A percentile compares a stretch with the other conserved stretches of the same genome.
Evolutionary conservation across 1,140 invertebrate genomes (phyloP).

Genomic region (Megalonaias nervosa): DNA sequence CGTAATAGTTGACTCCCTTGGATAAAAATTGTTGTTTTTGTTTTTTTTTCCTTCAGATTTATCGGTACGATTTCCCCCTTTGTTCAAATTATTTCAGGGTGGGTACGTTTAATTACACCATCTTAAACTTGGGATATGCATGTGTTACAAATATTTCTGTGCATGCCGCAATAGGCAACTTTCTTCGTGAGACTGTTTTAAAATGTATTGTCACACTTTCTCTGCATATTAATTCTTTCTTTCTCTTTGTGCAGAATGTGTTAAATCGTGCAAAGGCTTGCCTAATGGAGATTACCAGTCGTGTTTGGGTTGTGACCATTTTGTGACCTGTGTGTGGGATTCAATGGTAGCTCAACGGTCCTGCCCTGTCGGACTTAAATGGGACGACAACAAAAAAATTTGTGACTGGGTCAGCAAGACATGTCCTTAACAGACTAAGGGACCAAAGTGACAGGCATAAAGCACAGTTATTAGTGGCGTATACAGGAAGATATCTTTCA

Average conservation of each 20-base stretch:
- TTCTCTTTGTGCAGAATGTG: slow-evolving; percentile 36
- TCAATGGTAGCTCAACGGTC: slow-evolving; percentile 39
- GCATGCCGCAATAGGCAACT: no score
- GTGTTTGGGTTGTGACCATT: slow-evolving; percentile 43
- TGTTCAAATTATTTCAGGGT: no score
- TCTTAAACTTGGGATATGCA: no score
- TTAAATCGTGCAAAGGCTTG: slow-evolving; percentile 38
- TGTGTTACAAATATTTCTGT: no score
- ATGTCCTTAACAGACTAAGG: slow-evolving; percentile 2
- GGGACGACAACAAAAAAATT: slow-evolving; percentile 46
- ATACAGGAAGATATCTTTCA: no score
- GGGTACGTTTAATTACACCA: no score
- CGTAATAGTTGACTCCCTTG: no score
- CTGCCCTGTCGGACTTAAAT: slow-evolving; percentile 39
- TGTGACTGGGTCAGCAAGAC: slow-evolving; percentile 36
- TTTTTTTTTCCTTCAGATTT: no score
- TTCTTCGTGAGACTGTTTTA: not conserved
- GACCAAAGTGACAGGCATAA: slow-evolving; percentile 7
- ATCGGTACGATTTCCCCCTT: no score
- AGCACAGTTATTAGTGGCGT: not conserved
- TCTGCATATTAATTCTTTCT: not conserved
- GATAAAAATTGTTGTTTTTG: no score
- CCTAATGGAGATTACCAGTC: slow-evolving; percentile 53
- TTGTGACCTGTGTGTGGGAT: slow-evolving; percentile 45
- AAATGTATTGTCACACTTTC: not conserved